Evolutionary conservation across 2,113 vertebrate genomes (phyloP), one percentile per base, ranked within the genome.

Genomic region (Morone chrysops): DNA sequence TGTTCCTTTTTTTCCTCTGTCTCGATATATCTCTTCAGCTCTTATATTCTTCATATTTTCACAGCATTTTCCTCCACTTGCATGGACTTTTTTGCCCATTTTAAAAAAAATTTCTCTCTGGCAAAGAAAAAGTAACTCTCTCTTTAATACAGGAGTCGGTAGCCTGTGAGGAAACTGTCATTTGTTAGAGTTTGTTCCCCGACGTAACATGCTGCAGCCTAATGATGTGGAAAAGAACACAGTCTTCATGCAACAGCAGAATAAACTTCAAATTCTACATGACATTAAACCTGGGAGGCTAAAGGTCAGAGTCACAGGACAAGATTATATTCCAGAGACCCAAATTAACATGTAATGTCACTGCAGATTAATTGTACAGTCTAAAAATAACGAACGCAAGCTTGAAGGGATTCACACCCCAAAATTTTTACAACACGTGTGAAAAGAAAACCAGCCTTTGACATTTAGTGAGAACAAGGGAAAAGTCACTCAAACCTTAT

Each of bases 21-120:
- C 70, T 85, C 53, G 0, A 20, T 83, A 65, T 38, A 40, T 81
- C 77, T 78, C 80, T 48, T 77, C 72, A 63, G 77, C 77, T 87
- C 68, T 73, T 80, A 63, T 4, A 53, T 72, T 70, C 25, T 8
- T 43, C 6, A 0, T 12, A 50, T 85, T 87, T 78, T 62, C 45
- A 12, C 56, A 38, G 20, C 61, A 3, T 79, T 83, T 85, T 51
- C 6, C 31, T 63, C 16, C 48, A 20, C 74, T 41, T 75, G 71
- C 70, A 75, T 51, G 36, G 48, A 54, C 63, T 78, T 67, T 71
- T 48, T 40, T 57, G n/a, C 38, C 16, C 17, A 22, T 40, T 48
- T 56, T 71, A 36, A 2, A 40, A 31, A 69, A 71, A 60, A 74
- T 74, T 51, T 60, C 56, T 47, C 0, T 62, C 61, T 56, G 60